A percentile compares a stretch with the other conserved stretches of the same genome.
These are phyloP conservation scores for Holocentrus rufus DNA, from an alignment of 2,797 vertebrate species.

Conservation along the genomic window DNA sequence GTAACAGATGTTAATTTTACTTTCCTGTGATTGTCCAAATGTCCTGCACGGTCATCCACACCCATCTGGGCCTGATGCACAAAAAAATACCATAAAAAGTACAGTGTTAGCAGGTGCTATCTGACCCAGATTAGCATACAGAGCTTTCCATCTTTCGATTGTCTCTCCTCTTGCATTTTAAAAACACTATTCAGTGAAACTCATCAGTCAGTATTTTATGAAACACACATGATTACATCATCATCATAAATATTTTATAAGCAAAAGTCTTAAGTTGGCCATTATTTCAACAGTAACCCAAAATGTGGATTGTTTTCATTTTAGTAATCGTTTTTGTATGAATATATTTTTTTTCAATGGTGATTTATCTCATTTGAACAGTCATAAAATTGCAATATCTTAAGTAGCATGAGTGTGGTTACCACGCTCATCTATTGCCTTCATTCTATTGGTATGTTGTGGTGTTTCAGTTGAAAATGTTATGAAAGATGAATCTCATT, in stretches of 20 bases:
- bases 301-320: background rate
- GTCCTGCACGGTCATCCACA: conserved; percentile 15
- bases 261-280: background rate
- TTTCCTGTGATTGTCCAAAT: background rate
- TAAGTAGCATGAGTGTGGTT: no score
- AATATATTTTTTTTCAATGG: background rate
- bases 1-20: conserved; percentile 8
- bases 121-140: background rate
- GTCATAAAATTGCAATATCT: no score
- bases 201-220: background rate
- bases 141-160: background rate
- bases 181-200: background rate
- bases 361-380: no score
- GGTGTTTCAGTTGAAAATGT: no score
- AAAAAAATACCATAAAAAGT: background rate
- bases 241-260: background rate
- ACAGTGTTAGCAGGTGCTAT: background rate
- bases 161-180: background rate
- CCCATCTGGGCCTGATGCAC: background rate
- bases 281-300: background rate
- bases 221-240: background rate
- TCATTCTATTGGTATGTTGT: no score
- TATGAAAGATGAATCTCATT: no score
- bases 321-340: background rate
- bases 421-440: no score